Evolutionary conservation across 1,140 invertebrate genomes (phyloP).

Genomic region (Apolygus lucorum): DNA sequence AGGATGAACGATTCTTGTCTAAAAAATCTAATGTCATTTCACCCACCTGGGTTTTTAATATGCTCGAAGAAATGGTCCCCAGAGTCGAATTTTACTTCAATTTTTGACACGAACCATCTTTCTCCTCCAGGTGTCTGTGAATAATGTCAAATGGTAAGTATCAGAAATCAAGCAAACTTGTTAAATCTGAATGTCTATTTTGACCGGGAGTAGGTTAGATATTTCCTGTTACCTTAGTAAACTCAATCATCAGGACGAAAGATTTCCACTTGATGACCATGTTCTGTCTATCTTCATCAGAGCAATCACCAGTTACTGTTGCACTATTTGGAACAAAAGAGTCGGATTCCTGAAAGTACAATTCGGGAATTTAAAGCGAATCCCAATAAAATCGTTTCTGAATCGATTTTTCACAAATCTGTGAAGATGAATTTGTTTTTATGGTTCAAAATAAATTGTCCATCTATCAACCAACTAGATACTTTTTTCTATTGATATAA

Average conservation of each 20-base stretch:
- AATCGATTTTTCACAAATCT: too few species aligned
- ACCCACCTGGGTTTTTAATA: conserved; percentile 45
- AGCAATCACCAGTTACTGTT: conserved; percentile 53
- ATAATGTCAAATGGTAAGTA: neutral
- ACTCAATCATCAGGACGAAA: conserved; percentile 56
- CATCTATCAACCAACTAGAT: too few species aligned
- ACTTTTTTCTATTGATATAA: too few species aligned
- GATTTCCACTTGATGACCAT: conserved; percentile 61
- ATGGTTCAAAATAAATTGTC: too few species aligned
- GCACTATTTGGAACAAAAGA: conserved; percentile 56
- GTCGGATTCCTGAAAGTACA: conserved; percentile 47
- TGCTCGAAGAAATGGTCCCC: conserved; percentile 45
- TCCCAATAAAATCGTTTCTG: too few species aligned
- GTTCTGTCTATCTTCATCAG: conserved; percentile 55
- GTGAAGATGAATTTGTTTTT: too few species aligned
- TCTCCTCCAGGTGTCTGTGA: conserved; percentile 74
- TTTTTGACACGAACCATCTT: conserved; percentile 68
- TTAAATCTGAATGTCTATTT: neutral
- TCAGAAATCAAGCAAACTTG: conserved; percentile 6
- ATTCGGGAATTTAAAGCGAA: conserved; percentile 21
- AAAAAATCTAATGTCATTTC: too few species aligned
- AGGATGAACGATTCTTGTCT: too few species aligned
- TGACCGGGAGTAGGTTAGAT: neutral
- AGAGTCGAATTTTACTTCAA: conserved; percentile 53
- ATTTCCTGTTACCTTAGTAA: conserved; percentile 52